A percentile compares a stretch with the other conserved stretches of the same genome.
Evolutionary conservation across 1,140 invertebrate species (phyloP).

Genomic region (Zeugodacus cucurbitae): DNA sequence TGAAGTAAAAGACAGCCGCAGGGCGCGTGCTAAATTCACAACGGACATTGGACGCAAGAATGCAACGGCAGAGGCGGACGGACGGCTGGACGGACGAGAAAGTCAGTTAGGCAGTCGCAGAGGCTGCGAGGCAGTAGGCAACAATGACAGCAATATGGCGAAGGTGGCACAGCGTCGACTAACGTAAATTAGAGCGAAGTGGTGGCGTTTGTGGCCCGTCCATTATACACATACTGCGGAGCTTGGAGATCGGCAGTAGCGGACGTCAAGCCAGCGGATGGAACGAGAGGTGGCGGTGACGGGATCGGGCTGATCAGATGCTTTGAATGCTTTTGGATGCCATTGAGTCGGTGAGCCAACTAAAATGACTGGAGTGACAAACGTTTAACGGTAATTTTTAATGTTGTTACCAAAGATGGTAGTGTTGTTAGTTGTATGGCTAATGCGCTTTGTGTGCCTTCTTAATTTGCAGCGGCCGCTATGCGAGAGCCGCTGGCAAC

Average conservation of each 20-base stretch:
- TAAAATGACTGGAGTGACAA: slow-evolving; percentile 38
- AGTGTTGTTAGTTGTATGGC: neutral
- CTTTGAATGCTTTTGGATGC: neutral
- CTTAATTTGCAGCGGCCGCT: slow-evolving; percentile 10
- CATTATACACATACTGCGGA: neutral
- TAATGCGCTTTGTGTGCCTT: neutral
- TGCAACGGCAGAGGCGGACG: slow-evolving; percentile 51
- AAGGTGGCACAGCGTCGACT: neutral
- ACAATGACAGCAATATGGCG: slow-evolving; percentile 15
- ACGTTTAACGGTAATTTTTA: slow-evolving; percentile 39
- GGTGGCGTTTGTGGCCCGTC: neutral
- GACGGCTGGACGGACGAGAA: slow-evolving; percentile 60
- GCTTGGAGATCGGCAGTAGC: neutral
- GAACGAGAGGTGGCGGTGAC: neutral
- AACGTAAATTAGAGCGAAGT: slow-evolving; percentile 32
- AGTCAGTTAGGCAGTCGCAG: slow-evolving; percentile 46
- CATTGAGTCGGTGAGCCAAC: neutral
- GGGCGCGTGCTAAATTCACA: slow-evolving; percentile 65
- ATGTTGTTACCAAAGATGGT: slow-evolving; percentile 3
- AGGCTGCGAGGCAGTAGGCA: neutral
- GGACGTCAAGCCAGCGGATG: neutral
- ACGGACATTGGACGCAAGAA: slow-evolving; percentile 48
- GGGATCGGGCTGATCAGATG: neutral
- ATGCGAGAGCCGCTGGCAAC: slow-evolving; percentile 7
- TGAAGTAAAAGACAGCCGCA: slow-evolving; percentile 55